Base-by-base conservation (phyloP, 2,113 vertebrate species). In the Callipepla californica region DNA sequence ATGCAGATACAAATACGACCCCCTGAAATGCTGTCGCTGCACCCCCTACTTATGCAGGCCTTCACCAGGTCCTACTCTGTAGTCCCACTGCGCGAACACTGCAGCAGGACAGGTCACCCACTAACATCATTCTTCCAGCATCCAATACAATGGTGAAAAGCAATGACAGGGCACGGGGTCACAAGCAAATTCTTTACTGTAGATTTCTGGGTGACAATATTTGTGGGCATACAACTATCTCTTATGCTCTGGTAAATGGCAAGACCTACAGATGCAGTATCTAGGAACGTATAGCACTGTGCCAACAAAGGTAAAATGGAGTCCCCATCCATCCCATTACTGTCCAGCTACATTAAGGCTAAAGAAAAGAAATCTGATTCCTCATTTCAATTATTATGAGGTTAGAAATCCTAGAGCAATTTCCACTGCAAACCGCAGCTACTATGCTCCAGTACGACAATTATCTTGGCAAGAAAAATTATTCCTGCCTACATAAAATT, bases 381-480 rank as follows among this genome's bases (percentile, higher is more conserved):
- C 70, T 61, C 22, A 32, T 81, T 93, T 92, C 83, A 17, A 86
- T 92, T 90, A 89, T 58, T 70, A 75, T 8, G 11, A 86, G 69
- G 19, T 2, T 3, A 89, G 26, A 19, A 67, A 30, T 66, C 58
- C 69, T 61, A 86, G 23, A 82, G 78, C 30, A 59, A 85, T 86
- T 93, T 91, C 70, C 66, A 90, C n/a, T 75, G 80, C 32, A 77
- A 92, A 88, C 26, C 90, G 67, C 45, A 92, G 74, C 51, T 76
- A 36, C 59, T 81, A 18, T 65, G 80, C 61, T 74, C 68, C 77
- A 85, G 47, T 53, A 87, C 62, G 58, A 73, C 61, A 77, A 65
- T 78, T 90, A 80, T 59, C 76, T 94, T 63, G 53, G 50, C 28
- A 87, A 89, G 79, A 90, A 80, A 88, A 92, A 87, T 59, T 75